Evolutionary conservation across 2,888 invertebrate genomes (phyloP).

Genomic region (Ennomos fuscantarius): DNA sequence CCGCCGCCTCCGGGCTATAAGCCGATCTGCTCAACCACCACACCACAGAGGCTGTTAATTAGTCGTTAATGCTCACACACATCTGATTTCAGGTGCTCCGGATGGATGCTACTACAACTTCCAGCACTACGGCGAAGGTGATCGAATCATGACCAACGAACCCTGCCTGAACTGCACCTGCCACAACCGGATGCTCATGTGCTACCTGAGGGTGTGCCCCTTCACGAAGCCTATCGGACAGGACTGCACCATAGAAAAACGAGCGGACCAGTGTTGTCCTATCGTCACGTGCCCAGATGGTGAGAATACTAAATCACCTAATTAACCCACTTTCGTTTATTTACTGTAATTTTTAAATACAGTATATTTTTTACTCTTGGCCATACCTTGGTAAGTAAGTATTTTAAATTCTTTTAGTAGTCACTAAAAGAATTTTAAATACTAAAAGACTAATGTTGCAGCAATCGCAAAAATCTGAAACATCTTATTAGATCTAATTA

Average conservation of each 20-base stretch:
- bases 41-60: too few species aligned
- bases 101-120: constrained; percentile 97
- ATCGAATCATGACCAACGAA: constrained; percentile 97
- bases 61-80: background rate
- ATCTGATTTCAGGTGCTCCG: constrained; percentile 71
- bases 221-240: constrained; percentile 97
- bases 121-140: constrained; percentile 96
- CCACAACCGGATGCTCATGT: constrained; percentile 97
- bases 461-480: too few species aligned
- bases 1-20: too few species aligned
- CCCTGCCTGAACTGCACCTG: constrained; percentile 98
- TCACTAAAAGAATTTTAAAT: too few species aligned
- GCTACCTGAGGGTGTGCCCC: constrained; percentile 96
- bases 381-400: too few species aligned
- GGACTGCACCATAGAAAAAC: constrained; percentile 95
- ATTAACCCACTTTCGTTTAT: background rate
- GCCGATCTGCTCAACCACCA: too few species aligned
- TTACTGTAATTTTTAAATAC: too few species aligned
- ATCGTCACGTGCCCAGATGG: constrained; percentile 97
- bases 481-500: too few species aligned
- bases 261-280: constrained; percentile 96
- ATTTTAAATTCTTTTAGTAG: too few species aligned
- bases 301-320: constrained; percentile 64
- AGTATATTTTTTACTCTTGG: too few species aligned
- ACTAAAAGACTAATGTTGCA: too few species aligned